Evolutionary conservation across 2,113 vertebrate genomes (phyloP), one percentile per base, ranked within the genome.

Genomic region (Arenaria interpres): DNA sequence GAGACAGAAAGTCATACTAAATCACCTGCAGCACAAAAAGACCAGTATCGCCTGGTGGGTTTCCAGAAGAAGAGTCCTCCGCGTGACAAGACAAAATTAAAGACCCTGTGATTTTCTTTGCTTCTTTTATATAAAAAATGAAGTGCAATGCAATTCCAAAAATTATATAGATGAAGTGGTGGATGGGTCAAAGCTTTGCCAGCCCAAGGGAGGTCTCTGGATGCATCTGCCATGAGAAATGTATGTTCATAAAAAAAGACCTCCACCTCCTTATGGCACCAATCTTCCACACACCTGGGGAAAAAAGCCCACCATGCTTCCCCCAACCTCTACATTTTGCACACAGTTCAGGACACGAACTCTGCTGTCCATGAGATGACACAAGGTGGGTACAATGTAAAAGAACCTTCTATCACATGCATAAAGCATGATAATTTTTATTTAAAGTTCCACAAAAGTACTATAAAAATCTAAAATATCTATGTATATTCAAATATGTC

Each of bases 261-360:
- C 3, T 88, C 20, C 28, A 59, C 12, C 17, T 35, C 80, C 64
- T 66, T 17, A n/a, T 1, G 4, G 57, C 77, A 59, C 7, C 4
- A 3, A 35, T 32, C 24, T 68, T 73, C 27, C 14, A 28, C n/a
- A 57, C 3, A 32, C 1, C 1, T 6, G 4, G 14, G 18, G 17
- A 33, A 41, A 66, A 87, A 85, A 32, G 0, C 2, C 7, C 18
- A 45, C 4, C 9, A 17, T 1, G 2, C 3, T 50, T 66, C 6
- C 8, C 5, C 12, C 11, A 35, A 10, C 4, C 27, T 79, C 8
- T 76, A 64, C 0, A 9, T 74, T 85, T 53, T 43, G 22, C 9
- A 74, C 17, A 46, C 17, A 63, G 15, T 28, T 86, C 32, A 53
- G 66, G 43, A 66, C 14, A 85, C 8, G 64, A 66, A 24, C 3